Evolutionary conservation across 1,140 invertebrate genomes (phyloP).

Genomic region (Ruditapes philippinarum): DNA sequence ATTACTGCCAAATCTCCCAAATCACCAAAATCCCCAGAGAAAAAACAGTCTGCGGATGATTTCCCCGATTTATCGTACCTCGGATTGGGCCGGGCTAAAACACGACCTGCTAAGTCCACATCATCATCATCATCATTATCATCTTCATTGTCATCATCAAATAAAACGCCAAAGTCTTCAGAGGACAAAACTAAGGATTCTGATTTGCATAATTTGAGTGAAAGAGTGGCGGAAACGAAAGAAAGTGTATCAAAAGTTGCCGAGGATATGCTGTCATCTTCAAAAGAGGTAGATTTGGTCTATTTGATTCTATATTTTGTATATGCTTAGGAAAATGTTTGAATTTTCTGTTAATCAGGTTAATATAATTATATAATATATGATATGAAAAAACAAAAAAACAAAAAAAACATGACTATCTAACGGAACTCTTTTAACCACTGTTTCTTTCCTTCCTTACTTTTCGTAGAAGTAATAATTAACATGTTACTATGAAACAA

Average conservation of each 20-base stretch:
- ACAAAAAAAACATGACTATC: too few species aligned
- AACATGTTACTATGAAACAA: too few species aligned
- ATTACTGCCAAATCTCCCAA: slow-evolving; percentile 36
- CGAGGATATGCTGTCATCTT: slow-evolving; percentile 75
- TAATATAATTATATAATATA: too few species aligned
- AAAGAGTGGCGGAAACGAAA: slow-evolving; percentile 74
- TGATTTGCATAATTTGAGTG: slow-evolving; percentile 71
- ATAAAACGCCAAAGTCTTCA: slow-evolving; percentile 19
- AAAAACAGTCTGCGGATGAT: not conserved
- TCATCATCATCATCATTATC: not conserved
- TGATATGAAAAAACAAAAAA: too few species aligned
- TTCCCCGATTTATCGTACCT: slow-evolving; percentile 46
- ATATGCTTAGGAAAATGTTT: too few species aligned
- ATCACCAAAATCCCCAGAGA: not conserved
- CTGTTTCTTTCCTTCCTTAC: too few species aligned
- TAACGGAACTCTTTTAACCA: too few species aligned
- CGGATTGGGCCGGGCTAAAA: not conserved
- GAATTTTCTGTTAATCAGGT: too few species aligned
- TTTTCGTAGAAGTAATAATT: too few species aligned
- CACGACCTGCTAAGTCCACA: not conserved
- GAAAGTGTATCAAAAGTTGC: slow-evolving; percentile 72
- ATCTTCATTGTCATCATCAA: not conserved
- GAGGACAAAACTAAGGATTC: slow-evolving; percentile 64
- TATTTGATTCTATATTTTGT: too few species aligned
- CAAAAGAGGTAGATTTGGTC: slow-evolving; percentile 72